These are phyloP conservation scores for Alligator mississippiensis DNA, from an alignment of 2,113 vertebrate genomes.

Conservation along the genomic window DNA sequence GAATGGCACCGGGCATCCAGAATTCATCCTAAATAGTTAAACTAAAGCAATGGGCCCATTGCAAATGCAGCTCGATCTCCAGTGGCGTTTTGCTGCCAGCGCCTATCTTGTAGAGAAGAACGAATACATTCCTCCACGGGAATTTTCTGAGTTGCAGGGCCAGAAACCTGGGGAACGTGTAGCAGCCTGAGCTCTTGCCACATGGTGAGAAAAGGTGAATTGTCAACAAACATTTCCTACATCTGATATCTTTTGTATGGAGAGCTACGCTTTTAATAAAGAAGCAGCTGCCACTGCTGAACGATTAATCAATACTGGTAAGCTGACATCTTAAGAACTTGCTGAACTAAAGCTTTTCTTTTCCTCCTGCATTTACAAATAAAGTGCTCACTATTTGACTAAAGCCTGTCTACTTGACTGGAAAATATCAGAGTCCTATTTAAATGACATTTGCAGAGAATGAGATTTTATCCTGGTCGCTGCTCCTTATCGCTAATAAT, in stretches of 20 bases:
- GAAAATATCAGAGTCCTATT: slow-evolving; percentile 82
- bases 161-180: neutral
- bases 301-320: slow-evolving; percentile 81
- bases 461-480: slow-evolving; percentile 81
- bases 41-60: neutral
- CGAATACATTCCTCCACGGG: slow-evolving; percentile 38
- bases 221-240: slow-evolving; percentile 77
- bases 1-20: neutral
- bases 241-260: slow-evolving; percentile 72
- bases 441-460: slow-evolving; percentile 83
- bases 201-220: slow-evolving; percentile 66
- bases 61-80: neutral
- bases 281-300: slow-evolving; percentile 77
- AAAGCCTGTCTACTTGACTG: slow-evolving; percentile 79
- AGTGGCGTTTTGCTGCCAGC: slow-evolving; percentile 5
- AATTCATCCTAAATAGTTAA: slow-evolving; percentile 18
- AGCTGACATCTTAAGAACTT: slow-evolving; percentile 80
- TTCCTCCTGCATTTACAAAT: slow-evolving; percentile 79
- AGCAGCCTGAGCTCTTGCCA: slow-evolving; percentile 23
- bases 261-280: slow-evolving; percentile 78
- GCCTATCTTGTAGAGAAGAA: slow-evolving; percentile 33
- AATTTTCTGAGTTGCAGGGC: slow-evolving; percentile 19
- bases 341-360: slow-evolving; percentile 78
- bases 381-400: slow-evolving; percentile 81
- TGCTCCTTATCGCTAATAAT: slow-evolving; percentile 84